Evolutionary conservation across 2,797 vertebrate genomes (phyloP), one percentile per base, ranked within the genome.

Genomic region (Rhadinocentrus ornatus): DNA sequence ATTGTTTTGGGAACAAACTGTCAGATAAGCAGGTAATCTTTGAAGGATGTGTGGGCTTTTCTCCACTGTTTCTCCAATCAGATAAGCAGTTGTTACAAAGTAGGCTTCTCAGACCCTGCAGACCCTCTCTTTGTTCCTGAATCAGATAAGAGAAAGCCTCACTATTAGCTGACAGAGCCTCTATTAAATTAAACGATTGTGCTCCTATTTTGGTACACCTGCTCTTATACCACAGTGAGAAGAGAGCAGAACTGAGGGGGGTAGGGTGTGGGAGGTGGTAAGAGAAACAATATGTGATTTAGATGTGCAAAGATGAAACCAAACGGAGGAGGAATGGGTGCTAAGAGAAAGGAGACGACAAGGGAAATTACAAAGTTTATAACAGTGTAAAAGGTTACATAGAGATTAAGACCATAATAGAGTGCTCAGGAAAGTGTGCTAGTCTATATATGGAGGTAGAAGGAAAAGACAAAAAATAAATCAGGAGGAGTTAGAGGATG

Each of bases 21-120:
- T 79, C 75, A 73, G 80, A 88, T 86, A 79, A 74, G 63, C 34
- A 75, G 73, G 81, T 82, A 83, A 86, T 83, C 69, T 75, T 84
- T 67, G 41, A 68, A 73, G 69, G 80, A 78, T 64, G 74, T 76
- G 73, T 75, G 68, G 81, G 75, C 81, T 13, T 3, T 64, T 76
- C 73, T 64, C 79, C 53, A 35, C 80, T 71, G 67, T 74, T 81
- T 73, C 71, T 63, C 61, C 11, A 4, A 88, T 91, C 90, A 84
- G 92, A 93, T 92, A 89, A 87, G 82, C 81, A 75, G 39, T 82
- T 39, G 81, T 84, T 83, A 62, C 86, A 86, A 86, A 87, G 82
- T 77, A 64, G 82, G 68, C 60, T 75, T 77, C 79, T 75, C 62
- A 76, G 80, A 88, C 86, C 88, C 82, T 44, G 66, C 56, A 76